A percentile compares a stretch with the other conserved stretches of the same genome.
Evolutionary conservation across 2,113 vertebrate genomes (phyloP).

Genomic region (Bubalus kerabau): DNA sequence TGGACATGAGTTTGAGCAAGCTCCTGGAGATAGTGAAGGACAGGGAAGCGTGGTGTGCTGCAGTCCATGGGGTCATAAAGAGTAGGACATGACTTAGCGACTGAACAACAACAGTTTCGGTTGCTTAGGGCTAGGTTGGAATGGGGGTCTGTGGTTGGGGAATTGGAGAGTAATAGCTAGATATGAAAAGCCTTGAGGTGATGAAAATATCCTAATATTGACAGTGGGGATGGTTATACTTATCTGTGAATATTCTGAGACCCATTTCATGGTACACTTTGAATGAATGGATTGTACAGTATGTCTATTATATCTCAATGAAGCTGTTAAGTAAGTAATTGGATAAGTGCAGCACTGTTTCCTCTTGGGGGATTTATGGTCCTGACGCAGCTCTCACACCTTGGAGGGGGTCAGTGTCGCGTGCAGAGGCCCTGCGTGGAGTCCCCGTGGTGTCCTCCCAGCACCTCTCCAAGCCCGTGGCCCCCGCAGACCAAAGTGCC

Average conservation of each 20-base stretch:
- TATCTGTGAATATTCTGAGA: neutral
- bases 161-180: neutral
- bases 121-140: neutral
- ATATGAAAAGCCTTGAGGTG: neutral
- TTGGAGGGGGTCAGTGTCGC: fast-evolving
- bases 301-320: neutral
- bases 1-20: neutral
- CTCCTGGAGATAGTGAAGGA: neutral
- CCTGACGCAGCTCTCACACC: neutral
- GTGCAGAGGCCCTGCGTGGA: neutral
- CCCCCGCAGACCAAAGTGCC: neutral
- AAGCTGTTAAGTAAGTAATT: neutral
- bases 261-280: neutral
- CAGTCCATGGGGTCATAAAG: neutral
- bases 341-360: neutral
- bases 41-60: neutral
- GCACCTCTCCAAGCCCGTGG: neutral
- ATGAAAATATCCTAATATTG: neutral
- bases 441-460: neutral
- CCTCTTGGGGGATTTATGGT: neutral
- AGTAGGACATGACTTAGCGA: neutral
- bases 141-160: neutral
- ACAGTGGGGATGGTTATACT: neutral
- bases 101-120: neutral
- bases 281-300: neutral